Evolutionary conservation across 2,888 invertebrate species (phyloP).

Genomic region (Cloeon dipterum): DNA sequence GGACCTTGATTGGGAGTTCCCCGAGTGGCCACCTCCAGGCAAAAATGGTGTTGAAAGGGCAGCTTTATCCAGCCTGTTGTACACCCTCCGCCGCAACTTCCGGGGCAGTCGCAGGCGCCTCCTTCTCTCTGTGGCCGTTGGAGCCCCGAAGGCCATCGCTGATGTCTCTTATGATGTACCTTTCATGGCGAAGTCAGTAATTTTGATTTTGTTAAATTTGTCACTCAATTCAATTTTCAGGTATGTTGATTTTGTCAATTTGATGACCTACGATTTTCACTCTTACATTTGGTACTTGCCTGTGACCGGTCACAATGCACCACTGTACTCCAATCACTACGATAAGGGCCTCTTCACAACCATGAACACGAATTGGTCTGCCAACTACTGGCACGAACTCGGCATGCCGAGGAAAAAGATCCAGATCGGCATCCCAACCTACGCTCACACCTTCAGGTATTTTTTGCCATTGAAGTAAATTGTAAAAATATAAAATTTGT

Average conservation of each 20-base stretch:
- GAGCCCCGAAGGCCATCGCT: conserved; percentile 51
- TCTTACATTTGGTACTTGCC: conserved; percentile 51
- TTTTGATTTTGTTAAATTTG: too few relatives aligned
- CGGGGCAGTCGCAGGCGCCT: conserved; percentile 2
- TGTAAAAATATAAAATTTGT: not conserved
- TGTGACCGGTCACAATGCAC: conserved; percentile 66
- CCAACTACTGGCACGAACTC: conserved; percentile 46
- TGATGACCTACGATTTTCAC: conserved; percentile 88
- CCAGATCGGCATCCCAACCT: conserved; percentile 67
- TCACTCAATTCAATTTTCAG: too few relatives aligned
- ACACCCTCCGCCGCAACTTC: not conserved
- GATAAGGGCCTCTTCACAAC: conserved; percentile 41
- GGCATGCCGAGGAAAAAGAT: conserved; percentile 60
- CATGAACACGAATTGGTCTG: conserved; percentile 61
- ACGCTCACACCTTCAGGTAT: conserved; percentile 55
- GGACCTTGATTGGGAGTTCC: conserved; percentile 77
- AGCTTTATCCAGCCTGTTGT: not conserved
- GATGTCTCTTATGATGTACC: conserved; percentile 54
- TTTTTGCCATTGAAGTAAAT: conserved; percentile 4
- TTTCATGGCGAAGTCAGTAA: conserved; percentile 49
- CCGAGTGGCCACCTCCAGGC: conserved; percentile 25
- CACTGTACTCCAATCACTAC: conserved; percentile 34
- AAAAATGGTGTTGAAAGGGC: not conserved
- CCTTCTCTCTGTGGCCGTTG: conserved; percentile 53
- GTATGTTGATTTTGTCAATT: conserved; percentile 57